phyloP scores from a whole-genome alignment of 2,113 vertebrate genomes.

The Trematocara marginatum region DNA sequence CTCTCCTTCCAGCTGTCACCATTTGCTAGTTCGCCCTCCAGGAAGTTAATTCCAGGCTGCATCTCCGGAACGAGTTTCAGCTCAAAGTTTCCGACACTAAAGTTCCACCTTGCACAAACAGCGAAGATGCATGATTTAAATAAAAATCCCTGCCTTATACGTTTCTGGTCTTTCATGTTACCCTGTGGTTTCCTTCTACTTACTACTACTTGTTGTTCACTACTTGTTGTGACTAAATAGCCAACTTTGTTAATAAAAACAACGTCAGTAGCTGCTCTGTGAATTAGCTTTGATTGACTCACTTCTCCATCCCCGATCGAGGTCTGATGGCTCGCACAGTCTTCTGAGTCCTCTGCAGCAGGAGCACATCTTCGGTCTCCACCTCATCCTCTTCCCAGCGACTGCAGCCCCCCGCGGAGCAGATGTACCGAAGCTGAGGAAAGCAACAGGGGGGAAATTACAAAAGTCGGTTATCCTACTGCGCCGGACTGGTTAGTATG shows the following conservation, averaged over 20 bases:
- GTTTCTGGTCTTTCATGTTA: neutral
- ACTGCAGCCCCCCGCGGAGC: slow-evolving; percentile 90
- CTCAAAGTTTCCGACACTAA: slow-evolving; percentile 97
- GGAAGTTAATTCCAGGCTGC: slow-evolving; percentile 80
- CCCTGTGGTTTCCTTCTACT: neutral
- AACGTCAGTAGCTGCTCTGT: neutral
- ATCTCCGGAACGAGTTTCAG: slow-evolving; percentile 85
- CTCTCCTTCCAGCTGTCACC: slow-evolving; percentile 74
- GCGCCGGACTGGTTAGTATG: neutral
- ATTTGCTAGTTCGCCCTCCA: slow-evolving; percentile 80
- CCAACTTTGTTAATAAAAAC: neutral
- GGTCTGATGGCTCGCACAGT: slow-evolving; percentile 92
- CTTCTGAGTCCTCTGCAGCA: slow-evolving; percentile 94
- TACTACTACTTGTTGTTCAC: neutral
- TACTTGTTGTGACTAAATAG: neutral
- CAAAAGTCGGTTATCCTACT: neutral
- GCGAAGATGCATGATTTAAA: rapidly evolving
- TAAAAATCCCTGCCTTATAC: neutral
- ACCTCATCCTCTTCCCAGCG: slow-evolving; percentile 83
- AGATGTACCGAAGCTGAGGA: slow-evolving; percentile 88
- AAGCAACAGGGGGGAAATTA: neutral
- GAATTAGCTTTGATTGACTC: slow-evolving; percentile 34
- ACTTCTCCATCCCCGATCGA: slow-evolving; percentile 93
- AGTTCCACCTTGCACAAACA: slow-evolving; percentile 88
- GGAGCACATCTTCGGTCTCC: slow-evolving; percentile 84